These are phyloP conservation scores for Podotricha telesiphe DNA, from an alignment of 2,888 invertebrate genomes.

Conservation along the genomic window DNA sequence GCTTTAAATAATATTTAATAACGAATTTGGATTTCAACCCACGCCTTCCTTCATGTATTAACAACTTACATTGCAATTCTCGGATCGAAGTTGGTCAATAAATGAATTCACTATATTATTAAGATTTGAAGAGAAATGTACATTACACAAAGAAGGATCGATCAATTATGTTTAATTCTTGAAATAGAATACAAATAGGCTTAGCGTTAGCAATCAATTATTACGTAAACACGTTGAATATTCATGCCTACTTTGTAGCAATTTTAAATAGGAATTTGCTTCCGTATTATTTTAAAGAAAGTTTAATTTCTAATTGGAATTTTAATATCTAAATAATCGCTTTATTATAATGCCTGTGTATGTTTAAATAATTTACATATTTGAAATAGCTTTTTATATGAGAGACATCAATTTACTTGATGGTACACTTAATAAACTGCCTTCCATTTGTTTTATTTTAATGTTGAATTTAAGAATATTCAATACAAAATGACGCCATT, in stretches of 20 bases:
- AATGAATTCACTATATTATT: too few relatives aligned
- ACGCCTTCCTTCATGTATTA: too few relatives aligned
- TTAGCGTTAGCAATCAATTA: not conserved
- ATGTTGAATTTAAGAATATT: too few relatives aligned
- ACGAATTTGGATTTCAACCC: too few relatives aligned
- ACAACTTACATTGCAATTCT: too few relatives aligned
- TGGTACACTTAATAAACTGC: not conserved
- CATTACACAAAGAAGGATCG: not conserved
- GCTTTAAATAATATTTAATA: too few relatives aligned
- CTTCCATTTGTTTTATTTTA: too few relatives aligned
- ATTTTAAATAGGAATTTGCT: not conserved
- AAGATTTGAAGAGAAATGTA: not conserved
- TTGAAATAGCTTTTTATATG: not conserved
- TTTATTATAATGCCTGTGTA: not conserved
- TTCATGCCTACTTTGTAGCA: slow-evolving; percentile 1
- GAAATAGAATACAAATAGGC: not conserved
- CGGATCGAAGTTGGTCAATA: too few relatives aligned
- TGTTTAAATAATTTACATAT: not conserved
- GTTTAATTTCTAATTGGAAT: too few relatives aligned
- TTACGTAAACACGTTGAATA: not conserved
- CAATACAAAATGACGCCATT: too few relatives aligned
- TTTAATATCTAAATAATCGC: not conserved
- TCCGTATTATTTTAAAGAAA: slow-evolving; percentile 14
- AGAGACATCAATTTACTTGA: not conserved
- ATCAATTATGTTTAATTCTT: not conserved